Evolutionary conservation across 1,140 invertebrate species (phyloP).

Genomic region (Drosophila arawakana): DNA sequence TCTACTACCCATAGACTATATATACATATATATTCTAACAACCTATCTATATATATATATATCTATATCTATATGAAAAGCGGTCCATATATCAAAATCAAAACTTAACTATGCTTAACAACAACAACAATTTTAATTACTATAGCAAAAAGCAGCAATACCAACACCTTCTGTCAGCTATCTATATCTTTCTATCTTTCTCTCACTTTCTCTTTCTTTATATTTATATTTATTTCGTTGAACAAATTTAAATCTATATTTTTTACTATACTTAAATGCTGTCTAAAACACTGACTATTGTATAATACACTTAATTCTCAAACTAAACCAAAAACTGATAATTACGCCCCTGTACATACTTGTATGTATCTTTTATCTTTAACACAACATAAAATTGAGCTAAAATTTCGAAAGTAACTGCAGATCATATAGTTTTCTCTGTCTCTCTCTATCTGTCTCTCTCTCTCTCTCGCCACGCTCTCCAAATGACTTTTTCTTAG

Average conservation of each 20-base stretch:
- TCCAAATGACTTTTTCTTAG: background rate
- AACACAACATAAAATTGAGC: background rate
- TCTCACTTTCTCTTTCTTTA: conserved; percentile 33
- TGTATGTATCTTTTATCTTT: conserved; percentile 28
- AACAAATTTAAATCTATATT: conserved; percentile 34
- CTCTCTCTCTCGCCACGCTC: conserved; percentile 1
- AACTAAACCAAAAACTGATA: conserved; percentile 16
- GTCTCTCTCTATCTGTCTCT: background rate
- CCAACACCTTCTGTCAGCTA: conserved; percentile 67
- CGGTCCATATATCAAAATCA: conserved; percentile 64
- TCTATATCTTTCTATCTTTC: conserved; percentile 51
- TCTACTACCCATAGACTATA: conserved; percentile 45
- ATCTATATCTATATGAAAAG: conserved; percentile 17
- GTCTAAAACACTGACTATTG: conserved; percentile 59
- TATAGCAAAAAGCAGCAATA: conserved; percentile 47
- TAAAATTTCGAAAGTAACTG: background rate
- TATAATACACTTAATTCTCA: conserved; percentile 64
- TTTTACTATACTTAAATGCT: conserved; percentile 44
- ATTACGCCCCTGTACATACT: conserved; percentile 20
- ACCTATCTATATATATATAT: conserved; percentile 29
- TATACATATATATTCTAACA: conserved; percentile 34
- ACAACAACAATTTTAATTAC: conserved; percentile 46
- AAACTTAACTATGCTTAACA: conserved; percentile 59
- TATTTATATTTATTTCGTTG: conserved; percentile 37
- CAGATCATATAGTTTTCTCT: background rate